phyloP scores from a whole-genome alignment of 2,797 vertebrate species.

The Taeniopygia guttata region DNA sequence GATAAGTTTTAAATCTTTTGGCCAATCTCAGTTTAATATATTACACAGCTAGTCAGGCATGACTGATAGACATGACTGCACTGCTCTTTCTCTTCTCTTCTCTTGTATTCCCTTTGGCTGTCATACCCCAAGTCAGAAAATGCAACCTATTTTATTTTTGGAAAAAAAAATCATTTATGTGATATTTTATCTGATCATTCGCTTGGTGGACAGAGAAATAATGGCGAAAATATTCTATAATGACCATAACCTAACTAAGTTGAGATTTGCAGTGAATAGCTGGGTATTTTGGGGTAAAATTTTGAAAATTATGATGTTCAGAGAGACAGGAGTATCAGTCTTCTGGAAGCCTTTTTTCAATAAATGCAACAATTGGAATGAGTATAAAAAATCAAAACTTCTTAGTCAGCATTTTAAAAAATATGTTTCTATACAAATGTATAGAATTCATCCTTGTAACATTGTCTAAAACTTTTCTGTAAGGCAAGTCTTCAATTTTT shows the following conservation, averaged over 20 bases:
- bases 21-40: background rate
- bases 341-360: background rate
- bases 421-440: background rate
- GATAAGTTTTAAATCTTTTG: background rate
- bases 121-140: background rate
- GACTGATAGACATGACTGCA: background rate
- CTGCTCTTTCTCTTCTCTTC: background rate
- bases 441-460: background rate
- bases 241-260: background rate
- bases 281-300: background rate
- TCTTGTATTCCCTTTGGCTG: background rate
- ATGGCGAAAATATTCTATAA: background rate
- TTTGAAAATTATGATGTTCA: background rate
- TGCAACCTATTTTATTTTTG: accelerated
- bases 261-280: background rate
- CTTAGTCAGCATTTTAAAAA: background rate
- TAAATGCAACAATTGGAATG: background rate
- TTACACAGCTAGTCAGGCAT: background rate
- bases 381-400: background rate
- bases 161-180: accelerated
- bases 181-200: background rate
- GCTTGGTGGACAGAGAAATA: background rate
- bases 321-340: background rate
- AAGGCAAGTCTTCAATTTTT: background rate
- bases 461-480: background rate